Evolutionary conservation across 2,888 invertebrate species (phyloP).

Genomic region (Drosophila anomalata): DNA sequence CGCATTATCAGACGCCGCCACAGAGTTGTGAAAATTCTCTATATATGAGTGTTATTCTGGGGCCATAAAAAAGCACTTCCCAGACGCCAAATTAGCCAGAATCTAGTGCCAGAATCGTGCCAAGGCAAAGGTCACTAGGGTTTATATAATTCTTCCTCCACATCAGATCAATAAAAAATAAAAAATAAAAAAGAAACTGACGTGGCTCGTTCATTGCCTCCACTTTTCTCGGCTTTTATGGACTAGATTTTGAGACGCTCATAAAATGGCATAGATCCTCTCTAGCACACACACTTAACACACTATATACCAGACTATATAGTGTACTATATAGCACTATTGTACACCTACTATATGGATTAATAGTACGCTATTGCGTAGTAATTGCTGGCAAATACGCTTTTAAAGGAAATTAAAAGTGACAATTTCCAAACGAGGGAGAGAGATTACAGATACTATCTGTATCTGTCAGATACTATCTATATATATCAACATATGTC

Average conservation of each 20-base stretch:
- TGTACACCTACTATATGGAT: not conserved
- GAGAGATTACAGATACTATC: not conserved
- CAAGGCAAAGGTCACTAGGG: constrained; percentile 44
- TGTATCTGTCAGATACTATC: not conserved
- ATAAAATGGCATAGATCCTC: constrained; percentile 34
- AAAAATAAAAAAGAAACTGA: constrained; percentile 31
- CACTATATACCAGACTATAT: not conserved
- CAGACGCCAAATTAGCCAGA: constrained; percentile 29
- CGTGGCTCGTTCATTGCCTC: constrained; percentile 31
- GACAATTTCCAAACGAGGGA: constrained; percentile 2
- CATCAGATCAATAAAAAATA: constrained; percentile 36
- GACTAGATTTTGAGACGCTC: constrained; percentile 41
- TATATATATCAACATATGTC: not conserved
- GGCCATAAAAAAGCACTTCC: constrained; percentile 38
- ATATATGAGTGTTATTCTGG: constrained; percentile 2
- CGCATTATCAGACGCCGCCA: constrained; percentile 51
- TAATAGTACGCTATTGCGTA: constrained; percentile 22
- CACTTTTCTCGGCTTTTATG: constrained; percentile 26
- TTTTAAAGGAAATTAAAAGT: constrained; percentile 19
- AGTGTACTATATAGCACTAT: not conserved
- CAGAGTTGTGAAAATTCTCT: constrained; percentile 28
- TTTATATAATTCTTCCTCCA: constrained; percentile 17
- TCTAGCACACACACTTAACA: constrained; percentile 2
- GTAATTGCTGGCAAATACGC: constrained; percentile 25
- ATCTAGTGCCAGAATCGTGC: constrained; percentile 36